Percentiles rank a stretch among this genome's conserved stretches.
phyloP scores from a whole-genome alignment of 2,888 invertebrate genomes.

The Cephus nigrinus region DNA sequence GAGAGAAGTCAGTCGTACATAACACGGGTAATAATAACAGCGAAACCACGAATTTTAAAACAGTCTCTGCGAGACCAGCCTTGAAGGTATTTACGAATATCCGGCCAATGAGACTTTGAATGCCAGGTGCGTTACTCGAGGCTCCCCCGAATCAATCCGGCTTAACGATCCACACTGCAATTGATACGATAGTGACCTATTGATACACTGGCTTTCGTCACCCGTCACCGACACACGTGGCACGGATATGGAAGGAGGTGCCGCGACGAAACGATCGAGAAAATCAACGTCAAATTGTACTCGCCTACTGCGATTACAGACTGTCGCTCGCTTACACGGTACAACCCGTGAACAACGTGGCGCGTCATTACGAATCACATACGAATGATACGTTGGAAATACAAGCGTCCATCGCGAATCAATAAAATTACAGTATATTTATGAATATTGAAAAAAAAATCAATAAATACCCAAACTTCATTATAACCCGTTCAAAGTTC shows the following conservation, averaged over 20 bases:
- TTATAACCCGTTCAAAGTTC: background rate
- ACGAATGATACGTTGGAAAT: background rate
- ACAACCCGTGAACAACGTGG: background rate
- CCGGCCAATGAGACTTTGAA: background rate
- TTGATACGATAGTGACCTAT: background rate
- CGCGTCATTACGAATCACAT: background rate
- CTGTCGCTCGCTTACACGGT: background rate
- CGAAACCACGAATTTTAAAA: background rate
- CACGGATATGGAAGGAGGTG: background rate
- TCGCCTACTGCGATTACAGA: background rate
- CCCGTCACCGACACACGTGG: background rate
- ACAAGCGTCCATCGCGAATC: background rate
- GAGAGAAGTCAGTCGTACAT: background rate
- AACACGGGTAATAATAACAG: background rate
- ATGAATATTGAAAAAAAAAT: too few relatives aligned
- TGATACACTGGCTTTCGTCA: background rate
- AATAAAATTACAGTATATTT: too few relatives aligned
- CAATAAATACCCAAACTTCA: too few relatives aligned
- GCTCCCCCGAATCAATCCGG: background rate
- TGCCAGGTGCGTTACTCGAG: background rate
- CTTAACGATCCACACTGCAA: background rate
- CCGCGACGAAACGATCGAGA: background rate
- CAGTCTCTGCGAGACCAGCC: background rate
- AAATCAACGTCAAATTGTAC: background rate
- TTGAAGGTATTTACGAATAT: constrained; percentile 7